A percentile compares a stretch with the other conserved stretches of the same genome.
Evolutionary conservation across 2,113 vertebrate genomes (phyloP).

Genomic region (Odobenus rosmarus): DNA sequence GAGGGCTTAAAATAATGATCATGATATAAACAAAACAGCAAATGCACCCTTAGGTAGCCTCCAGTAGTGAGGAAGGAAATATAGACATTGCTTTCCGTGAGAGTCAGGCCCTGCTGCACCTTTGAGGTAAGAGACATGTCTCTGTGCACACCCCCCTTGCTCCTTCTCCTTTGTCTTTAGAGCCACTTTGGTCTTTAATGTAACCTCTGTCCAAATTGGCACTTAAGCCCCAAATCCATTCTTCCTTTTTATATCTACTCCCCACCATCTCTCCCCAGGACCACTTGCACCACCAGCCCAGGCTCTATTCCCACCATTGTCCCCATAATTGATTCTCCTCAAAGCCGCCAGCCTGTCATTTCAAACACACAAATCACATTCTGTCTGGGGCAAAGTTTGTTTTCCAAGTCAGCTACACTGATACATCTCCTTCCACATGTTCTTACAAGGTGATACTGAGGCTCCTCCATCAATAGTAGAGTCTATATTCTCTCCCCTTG

Average conservation of each 20-base stretch:
- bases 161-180: neutral
- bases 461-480: neutral
- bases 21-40: neutral
- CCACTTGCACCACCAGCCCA: neutral
- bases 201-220: neutral
- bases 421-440: neutral
- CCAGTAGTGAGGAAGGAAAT: neutral
- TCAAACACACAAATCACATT: neutral
- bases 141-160: accelerated
- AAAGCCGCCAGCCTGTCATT: neutral
- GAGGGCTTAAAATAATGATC: neutral
- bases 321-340: neutral
- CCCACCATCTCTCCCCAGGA: neutral
- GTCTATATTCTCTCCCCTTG: neutral
- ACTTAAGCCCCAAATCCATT: neutral
- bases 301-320: neutral
- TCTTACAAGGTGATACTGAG: neutral
- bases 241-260: neutral
- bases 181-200: neutral
- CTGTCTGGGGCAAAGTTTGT: neutral
- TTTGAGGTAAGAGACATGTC: neutral
- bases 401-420: neutral
- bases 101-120: neutral
- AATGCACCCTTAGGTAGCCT: no score
- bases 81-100: neutral